Base-by-base conservation (phyloP, 2,888 invertebrate species). In the Rhamnusium bicolor region DNA sequence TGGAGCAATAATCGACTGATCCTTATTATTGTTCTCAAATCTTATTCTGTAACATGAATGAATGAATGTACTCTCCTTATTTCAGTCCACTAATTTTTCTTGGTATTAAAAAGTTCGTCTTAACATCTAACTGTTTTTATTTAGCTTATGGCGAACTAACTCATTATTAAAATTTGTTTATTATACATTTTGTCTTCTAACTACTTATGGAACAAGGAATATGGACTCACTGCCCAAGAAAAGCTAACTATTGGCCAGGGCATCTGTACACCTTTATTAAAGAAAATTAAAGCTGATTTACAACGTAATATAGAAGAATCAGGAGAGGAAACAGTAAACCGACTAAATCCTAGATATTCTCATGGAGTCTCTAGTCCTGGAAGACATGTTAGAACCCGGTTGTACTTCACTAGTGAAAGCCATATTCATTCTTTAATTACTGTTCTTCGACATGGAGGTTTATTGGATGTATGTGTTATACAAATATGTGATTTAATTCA, bases 321-420 rank as follows among this genome's bases (percentile, higher is more conserved):
- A 1, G 94, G 93, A 0, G 97, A 97, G 85, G 99, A 99, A 88
- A 96, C 95, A 63, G 97, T 98, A 29, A 99, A 99, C 85, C 91
- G 99, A 77, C 90, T 99, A 19, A 98, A 99, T 90, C 98, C 99
- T 2, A 94, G 96, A 91, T 99, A 98, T 89, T 98, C 98, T 19
- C 97, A 98, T 88, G 99, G 99, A 51, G 99, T 99, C 76, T 97
- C 98, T 49, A 98, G 98, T 84, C 99, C 99, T 24, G 98, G 98
- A 56, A 91, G 99, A 53, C 99, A 99, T 90, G 99, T 99, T 24
- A 92, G 99, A 77, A 99, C 99, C 6, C 92, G 99, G n/a, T 91
- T 99, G 51, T 99, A 99, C 90, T 99, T 99, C 89, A 99, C 99
- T 1, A 98, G 98, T 87, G 99, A 99, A 90, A 98, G 98, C 86